Base-by-base conservation (phyloP, 2,113 vertebrate species). In the Corythoichthys haematopterus region DNA sequence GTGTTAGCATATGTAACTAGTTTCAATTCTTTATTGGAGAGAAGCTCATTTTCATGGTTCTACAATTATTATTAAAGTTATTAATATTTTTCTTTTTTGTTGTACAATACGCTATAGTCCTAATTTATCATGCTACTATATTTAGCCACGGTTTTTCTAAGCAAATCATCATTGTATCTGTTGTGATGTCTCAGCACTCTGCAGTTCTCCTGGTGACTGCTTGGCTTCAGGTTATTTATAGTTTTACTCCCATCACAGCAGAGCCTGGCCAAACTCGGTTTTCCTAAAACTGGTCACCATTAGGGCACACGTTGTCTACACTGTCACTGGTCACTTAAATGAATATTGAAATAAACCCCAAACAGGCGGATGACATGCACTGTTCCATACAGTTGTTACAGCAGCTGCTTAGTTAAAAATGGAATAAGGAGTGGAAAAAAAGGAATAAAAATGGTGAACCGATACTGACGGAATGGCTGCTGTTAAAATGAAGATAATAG, bases 341-440 rank as follows among this genome's bases (percentile, higher is more conserved):
- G 46, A 68, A 73, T 67, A 72, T 68, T 52, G 69, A 69, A 80
- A 80, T 63, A 66, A 72, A 75, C 74, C 65, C 62, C 61, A 51
- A 12, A n/a, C 7, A 36, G 64, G 63, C 16, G 45, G 69, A 47
- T 43, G 38, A 60, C 58, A 65, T 68, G 43, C 15, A 2, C 28
- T 65, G 59, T 62, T 66, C 69, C 58, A n/a, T 66, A n/a, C n/a
- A 55, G 55, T 56, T 40, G 40, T 65, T 15, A 72, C 28, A 75
- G 80, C 70, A 71, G 69, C 80, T 77, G 64, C 35, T 14, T 53
- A 69, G 35, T 70, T 75, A 59, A 43, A 36, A 73, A 68, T 72
- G 61, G 51, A 73, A 63, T 20, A 35, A 28, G 45, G 79, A 55
- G 67, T 61, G 70, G 65, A 64, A 38, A 12, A 50, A 38, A n/a